Evolutionary conservation across 2,113 vertebrate genomes (phyloP).

Genomic region (Megaleporinus macrocephalus): DNA sequence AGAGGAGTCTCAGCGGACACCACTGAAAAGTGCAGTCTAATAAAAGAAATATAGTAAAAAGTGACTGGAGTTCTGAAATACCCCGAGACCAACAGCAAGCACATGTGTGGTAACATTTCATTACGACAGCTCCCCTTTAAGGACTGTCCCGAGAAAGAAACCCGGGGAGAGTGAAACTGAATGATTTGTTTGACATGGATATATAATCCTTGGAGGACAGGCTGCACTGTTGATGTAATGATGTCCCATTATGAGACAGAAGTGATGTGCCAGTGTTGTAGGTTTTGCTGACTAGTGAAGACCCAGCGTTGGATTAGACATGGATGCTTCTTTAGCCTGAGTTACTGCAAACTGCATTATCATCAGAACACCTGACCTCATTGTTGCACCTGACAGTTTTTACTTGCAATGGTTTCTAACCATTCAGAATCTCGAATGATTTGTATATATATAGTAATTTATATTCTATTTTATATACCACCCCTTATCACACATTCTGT

Average conservation of each 20-base stretch:
- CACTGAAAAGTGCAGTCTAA: background rate
- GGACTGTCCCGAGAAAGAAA: background rate
- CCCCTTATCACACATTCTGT: no score
- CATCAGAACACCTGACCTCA: background rate
- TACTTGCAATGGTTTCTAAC: background rate
- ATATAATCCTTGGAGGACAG: constrained; percentile 20
- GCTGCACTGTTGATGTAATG: background rate
- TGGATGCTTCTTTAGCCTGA: constrained; percentile 15
- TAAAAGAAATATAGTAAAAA: background rate
- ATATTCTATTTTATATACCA: no score
- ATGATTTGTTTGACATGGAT: constrained; percentile 9
- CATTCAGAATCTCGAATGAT: no score
- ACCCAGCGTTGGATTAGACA: constrained; percentile 36
- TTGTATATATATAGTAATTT: no score
- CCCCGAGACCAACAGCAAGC: background rate
- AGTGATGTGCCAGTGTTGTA: constrained; percentile 2
- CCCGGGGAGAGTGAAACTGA: background rate
- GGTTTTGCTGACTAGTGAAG: constrained; percentile 18
- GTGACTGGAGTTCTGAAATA: background rate
- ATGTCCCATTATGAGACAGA: background rate
- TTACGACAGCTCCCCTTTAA: background rate
- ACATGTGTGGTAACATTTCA: background rate
- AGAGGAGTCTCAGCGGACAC: background rate
- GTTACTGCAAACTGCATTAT: background rate
- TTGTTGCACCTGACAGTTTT: background rate